Conservation (phyloP, 1,140 invertebrate species). For the Asbolus verrucosus region DNA sequence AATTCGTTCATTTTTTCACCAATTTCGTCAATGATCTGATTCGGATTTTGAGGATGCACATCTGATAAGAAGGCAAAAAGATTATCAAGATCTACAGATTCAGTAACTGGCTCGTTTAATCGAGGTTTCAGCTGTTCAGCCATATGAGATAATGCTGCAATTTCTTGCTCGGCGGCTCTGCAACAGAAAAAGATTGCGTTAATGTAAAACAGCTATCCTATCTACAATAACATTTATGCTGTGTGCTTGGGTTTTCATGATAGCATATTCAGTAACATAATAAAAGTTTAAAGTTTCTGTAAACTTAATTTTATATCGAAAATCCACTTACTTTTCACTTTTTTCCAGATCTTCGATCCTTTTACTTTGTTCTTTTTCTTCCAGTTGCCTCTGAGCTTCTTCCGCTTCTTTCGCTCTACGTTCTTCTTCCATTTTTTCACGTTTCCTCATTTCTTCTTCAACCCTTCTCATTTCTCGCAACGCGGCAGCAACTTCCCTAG, state of each 20-base stretch:
- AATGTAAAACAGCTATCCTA: too few species aligned
- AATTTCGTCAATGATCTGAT: slow-evolving; percentile 82
- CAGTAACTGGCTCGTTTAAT: slow-evolving; percentile 67
- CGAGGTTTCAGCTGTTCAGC: slow-evolving; percentile 81
- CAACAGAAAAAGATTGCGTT: slow-evolving; percentile 59
- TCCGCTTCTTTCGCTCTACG: slow-evolving; percentile 66
- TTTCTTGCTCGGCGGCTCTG: slow-evolving; percentile 81
- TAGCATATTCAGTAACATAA: too few species aligned
- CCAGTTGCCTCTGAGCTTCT: slow-evolving; percentile 45
- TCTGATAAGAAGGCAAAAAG: slow-evolving; percentile 93
- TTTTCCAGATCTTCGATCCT: slow-evolving; percentile 65
- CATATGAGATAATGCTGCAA: slow-evolving; percentile 80
- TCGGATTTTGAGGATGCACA: slow-evolving; percentile 73
- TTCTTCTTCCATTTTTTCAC: slow-evolving; percentile 75
- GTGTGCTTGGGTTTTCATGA: too few species aligned
- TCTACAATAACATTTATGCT: too few species aligned
- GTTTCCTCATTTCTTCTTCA: slow-evolving; percentile 89
- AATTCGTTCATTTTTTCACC: slow-evolving; percentile 86
- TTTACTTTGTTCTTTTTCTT: slow-evolving; percentile 58
- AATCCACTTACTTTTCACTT: slow-evolving; percentile 69
- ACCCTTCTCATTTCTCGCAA: slow-evolving; percentile 90
- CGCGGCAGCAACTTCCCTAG: slow-evolving; percentile 85
- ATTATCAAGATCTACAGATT: slow-evolving; percentile 90
- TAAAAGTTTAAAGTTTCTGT: too few species aligned
- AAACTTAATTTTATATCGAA: too few species aligned